Evolutionary conservation across 2,113 vertebrate species (phyloP), one percentile per base, ranked within the genome.

Genomic region (Saccopteryx bilineata): DNA sequence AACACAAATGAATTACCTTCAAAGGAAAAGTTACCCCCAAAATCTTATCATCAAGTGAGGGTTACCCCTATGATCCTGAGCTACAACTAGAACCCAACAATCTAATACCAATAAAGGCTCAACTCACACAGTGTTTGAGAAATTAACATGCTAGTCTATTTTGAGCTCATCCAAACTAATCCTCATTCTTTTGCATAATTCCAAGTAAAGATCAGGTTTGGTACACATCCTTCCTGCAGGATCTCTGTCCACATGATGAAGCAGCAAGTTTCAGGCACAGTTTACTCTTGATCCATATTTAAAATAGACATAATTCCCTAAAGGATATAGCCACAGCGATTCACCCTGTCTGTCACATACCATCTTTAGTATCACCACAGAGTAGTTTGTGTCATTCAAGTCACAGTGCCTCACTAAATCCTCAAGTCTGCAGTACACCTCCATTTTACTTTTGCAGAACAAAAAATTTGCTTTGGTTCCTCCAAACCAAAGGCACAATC

Each of bases 401-500:
- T 72, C 31, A 46, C 26, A 87, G 28, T 60, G 52, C 21, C n/a
- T 95, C 81, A 78, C 48, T 82, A 81, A 72, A 91, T 72, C 24
- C 60, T 66, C 31, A 76, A 58, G 5, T 54, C 9, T 80, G 19
- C 10, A 60, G 8, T 33, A 65, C 11, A 11, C 75, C 48, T 83
- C 23, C 28, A 56, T 74, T 76, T 86, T 39, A 56, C 19, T 88
- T 95, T 74, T 86, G 11, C 3, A 48, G 52, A 78, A 63, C 9
- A 56, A 84, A 91, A 71, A 31, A 12, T 23, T 13, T 61, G 76
- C 13, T 94, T 78, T 60, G 15, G 14, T 15, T 87, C 8, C 18
- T 23, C 58, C n/a, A 72, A 92, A 90, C 69, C 26, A 93, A 95
- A 94, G 61, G 5, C 33, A 79, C 66, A 91, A 88, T 94, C 31